These are phyloP conservation scores for Hartigia nigra DNA, from an alignment of 2,888 invertebrate genomes.

Conservation along the genomic window DNA sequence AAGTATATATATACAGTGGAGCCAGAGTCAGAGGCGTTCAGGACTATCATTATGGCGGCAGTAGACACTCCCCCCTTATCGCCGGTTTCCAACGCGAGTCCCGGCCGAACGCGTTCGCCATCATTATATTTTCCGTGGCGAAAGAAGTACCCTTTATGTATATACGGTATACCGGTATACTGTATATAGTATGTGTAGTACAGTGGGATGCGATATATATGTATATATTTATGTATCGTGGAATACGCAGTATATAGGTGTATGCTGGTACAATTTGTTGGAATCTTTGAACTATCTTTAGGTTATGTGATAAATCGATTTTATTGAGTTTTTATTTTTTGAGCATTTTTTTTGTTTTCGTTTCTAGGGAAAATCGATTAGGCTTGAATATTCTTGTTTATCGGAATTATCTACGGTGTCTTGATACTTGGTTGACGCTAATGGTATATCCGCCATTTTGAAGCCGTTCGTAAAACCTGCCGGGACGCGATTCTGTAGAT, in stretches of 20 bases:
- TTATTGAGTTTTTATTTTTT: neutral
- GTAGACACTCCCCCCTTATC: conserved; percentile 66
- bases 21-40: conserved; percentile 55
- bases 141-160: conserved; percentile 29
- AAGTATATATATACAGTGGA: conserved; percentile 30
- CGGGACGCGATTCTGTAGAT: neutral
- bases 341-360: neutral
- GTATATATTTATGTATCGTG: neutral
- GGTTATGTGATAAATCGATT: neutral
- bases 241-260: neutral
- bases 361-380: too few species aligned
- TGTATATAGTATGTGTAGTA: neutral
- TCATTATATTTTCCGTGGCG: conserved; percentile 60
- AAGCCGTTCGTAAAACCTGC: neutral
- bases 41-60: conserved; percentile 65
- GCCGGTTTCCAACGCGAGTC: conserved; percentile 60
- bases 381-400: neutral
- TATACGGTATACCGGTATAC: neutral
- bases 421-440: neutral
- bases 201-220: neutral
- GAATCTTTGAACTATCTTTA: neutral
- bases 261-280: neutral
- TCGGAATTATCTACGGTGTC: neutral
- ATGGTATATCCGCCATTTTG: neutral
- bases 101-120: conserved; percentile 47